Evolutionary conservation across 2,113 vertebrate species (phyloP).

Genomic region (Takifugu flavidus): DNA sequence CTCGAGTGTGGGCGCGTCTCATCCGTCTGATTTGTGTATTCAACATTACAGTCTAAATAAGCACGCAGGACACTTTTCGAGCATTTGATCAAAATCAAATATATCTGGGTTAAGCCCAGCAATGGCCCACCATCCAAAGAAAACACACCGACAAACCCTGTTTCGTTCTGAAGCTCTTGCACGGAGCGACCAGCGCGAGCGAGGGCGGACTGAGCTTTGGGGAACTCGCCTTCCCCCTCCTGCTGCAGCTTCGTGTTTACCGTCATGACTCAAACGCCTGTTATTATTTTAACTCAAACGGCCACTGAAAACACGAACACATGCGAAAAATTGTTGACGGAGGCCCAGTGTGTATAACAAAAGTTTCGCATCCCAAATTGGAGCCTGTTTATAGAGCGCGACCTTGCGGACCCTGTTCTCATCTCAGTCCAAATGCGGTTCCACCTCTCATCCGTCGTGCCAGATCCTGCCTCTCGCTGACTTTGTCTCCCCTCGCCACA

Average conservation of each 20-base stretch:
- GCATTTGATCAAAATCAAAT: constrained; percentile 70
- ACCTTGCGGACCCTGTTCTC: constrained; percentile 59
- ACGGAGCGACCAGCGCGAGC: not conserved
- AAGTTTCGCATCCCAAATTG: constrained; percentile 58
- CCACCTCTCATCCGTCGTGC: constrained; percentile 46
- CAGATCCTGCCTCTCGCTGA: constrained; percentile 58
- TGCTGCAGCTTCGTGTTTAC: constrained; percentile 55
- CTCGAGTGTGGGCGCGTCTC: constrained; percentile 5
- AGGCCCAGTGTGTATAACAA: constrained; percentile 53
- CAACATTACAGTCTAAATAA: constrained; percentile 74
- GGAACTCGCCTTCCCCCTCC: not conserved
- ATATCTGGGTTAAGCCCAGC: constrained; percentile 55
- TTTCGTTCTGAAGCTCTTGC: constrained; percentile 35
- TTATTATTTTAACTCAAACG: constrained; percentile 65
- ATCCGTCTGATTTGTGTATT: constrained; percentile 66
- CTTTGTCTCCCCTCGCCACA: constrained; percentile 47
- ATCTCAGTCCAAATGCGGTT: constrained; percentile 67
- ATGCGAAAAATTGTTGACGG: constrained; percentile 62
- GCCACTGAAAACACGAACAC: constrained; percentile 60
- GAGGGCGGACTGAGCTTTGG: too few relatives aligned
- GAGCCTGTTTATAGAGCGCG: constrained; percentile 68
- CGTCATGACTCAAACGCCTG: constrained; percentile 55
- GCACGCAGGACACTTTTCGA: constrained; percentile 55
- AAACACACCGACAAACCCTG: constrained; percentile 58
- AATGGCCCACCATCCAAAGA: constrained; percentile 57